Conservation (phyloP, 2,888 invertebrate genomes). For the Chorisops tibialis region DNA sequence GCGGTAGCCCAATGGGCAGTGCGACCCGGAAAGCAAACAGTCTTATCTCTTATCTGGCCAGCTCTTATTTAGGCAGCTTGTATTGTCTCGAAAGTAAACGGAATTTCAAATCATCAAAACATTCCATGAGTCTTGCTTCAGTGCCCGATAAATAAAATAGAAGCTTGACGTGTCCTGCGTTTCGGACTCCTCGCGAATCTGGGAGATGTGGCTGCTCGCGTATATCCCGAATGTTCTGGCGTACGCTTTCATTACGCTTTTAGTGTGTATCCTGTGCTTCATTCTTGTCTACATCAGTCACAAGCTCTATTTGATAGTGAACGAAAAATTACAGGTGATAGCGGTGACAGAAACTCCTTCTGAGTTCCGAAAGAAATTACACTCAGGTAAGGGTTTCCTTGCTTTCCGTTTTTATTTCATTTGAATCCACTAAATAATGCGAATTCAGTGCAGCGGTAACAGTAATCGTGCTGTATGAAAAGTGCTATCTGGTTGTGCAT, state of each 20-base stretch:
- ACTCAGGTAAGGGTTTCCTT: conserved; percentile 9
- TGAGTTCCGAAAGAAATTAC: not conserved
- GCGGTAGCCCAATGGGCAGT: too few relatives aligned
- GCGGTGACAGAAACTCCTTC: conserved; percentile 14
- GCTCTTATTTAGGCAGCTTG: not conserved
- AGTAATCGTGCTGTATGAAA: conserved; percentile 10
- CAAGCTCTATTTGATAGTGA: conserved; percentile 46
- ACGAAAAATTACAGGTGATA: conserved; percentile 44
- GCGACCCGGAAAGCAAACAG: too few relatives aligned
- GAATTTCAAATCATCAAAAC: not conserved
- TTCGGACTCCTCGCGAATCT: not conserved
- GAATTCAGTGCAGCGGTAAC: conserved; percentile 4
- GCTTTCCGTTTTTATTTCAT: not conserved
- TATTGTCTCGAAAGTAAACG: not conserved
- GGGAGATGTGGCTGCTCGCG: conserved; percentile 5
- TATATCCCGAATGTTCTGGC: conserved; percentile 49
- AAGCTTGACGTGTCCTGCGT: not conserved
- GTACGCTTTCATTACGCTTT: conserved; percentile 45
- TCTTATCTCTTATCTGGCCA: too few relatives aligned
- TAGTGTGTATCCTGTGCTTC: conserved; percentile 46
- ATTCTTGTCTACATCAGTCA: conserved; percentile 48
- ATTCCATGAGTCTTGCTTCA: conserved; percentile 6
- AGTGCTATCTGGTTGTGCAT: conserved; percentile 1
- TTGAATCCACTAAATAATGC: not conserved
- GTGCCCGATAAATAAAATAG: not conserved